Conservation (phyloP, 2,113 vertebrate species). For the Cyprinodon tularosa region DNA sequence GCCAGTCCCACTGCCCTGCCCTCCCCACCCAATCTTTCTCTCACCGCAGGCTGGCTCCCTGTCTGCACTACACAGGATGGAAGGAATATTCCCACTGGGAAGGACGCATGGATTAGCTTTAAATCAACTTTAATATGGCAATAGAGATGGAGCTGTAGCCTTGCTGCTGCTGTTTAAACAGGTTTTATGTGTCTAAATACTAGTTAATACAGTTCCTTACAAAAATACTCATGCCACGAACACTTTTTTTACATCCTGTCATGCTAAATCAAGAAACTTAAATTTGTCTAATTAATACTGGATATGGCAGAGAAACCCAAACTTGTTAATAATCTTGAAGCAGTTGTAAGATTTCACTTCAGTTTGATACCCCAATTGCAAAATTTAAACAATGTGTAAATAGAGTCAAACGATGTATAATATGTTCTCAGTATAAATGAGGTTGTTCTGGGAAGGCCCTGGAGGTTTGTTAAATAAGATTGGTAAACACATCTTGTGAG, state of each 20-base stretch:
- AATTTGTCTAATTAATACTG: neutral
- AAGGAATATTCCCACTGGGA: conserved; percentile 80
- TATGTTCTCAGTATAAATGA: too few species aligned
- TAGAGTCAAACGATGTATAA: too few species aligned
- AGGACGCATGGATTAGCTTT: conserved; percentile 79
- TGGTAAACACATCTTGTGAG: too few species aligned
- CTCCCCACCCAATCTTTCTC: conserved; percentile 76
- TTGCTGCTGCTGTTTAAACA: conserved; percentile 56
- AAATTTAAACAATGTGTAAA: too few species aligned
- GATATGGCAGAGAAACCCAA: neutral
- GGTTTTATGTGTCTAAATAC: conserved; percentile 58
- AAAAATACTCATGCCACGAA: neutral
- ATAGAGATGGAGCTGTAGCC: conserved; percentile 70
- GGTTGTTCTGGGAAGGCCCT: too few species aligned
- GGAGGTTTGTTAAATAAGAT: too few species aligned
- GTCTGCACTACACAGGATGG: conserved; percentile 81
- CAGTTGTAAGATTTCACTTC: neutral
- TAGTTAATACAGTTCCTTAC: conserved; percentile 52
- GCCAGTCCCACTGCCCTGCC: conserved; percentile 49
- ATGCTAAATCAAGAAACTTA: neutral
- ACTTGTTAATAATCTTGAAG: neutral
- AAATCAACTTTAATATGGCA: conserved; percentile 81
- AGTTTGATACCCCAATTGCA: too few species aligned
- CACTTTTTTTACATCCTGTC: neutral
- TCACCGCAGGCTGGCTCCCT: conserved; percentile 78